Percentiles rank a stretch among this genome's conserved stretches.
Evolutionary conservation across 2,113 vertebrate species (phyloP).

Genomic region (Grantiella picta): DNA sequence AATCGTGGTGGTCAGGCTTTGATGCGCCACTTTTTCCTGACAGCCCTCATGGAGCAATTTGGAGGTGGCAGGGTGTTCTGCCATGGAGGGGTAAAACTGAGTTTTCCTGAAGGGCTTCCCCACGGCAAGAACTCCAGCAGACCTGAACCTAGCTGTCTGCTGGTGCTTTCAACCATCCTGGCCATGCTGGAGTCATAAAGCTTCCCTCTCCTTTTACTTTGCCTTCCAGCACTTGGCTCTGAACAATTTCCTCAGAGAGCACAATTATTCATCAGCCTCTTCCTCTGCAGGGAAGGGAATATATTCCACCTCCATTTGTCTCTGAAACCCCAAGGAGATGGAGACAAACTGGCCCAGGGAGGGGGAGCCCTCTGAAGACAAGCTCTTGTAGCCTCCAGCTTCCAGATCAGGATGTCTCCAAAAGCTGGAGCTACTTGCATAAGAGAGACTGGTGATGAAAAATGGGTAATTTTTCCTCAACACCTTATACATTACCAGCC

Average conservation of each 20-base stretch:
- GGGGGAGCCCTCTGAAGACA: not conserved
- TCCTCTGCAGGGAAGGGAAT: not conserved
- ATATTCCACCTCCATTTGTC: not conserved
- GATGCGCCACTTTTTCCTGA: not conserved
- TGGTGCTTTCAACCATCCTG: not conserved
- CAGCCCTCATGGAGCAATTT: not conserved
- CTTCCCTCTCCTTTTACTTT: not conserved
- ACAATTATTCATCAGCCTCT: not conserved
- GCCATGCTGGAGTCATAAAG: not conserved
- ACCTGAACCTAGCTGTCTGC: not conserved
- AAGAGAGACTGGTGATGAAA: not conserved
- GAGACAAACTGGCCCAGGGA: not conserved
- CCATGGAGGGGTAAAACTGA: not conserved
- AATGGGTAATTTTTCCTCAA: not conserved
- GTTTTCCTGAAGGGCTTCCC: not conserved
- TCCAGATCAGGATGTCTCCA: not conserved
- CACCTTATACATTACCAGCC: not conserved
- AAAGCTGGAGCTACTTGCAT: not conserved
- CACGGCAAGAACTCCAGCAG: not conserved
- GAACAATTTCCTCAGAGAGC: not conserved
- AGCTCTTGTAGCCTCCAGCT: not conserved
- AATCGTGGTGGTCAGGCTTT: accelerated
- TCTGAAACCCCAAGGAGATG: not conserved
- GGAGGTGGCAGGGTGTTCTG: not conserved
- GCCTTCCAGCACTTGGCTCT: not conserved